Conservation (phyloP, 2,888 invertebrate genomes). For the Branchellion lobata region DNA sequence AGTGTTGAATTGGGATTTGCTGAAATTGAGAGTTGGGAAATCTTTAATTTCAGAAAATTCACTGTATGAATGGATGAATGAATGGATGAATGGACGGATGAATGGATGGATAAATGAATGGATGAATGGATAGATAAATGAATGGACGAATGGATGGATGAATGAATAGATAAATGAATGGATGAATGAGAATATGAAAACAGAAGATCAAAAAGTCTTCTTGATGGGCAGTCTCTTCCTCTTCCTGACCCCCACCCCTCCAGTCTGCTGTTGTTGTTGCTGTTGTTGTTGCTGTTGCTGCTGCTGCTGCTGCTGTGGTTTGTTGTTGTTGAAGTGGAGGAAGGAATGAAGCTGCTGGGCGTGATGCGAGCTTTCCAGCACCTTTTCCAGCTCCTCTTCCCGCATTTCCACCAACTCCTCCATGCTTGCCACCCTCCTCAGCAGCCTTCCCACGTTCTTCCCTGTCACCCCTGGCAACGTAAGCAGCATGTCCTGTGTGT, state of each 20-base stretch:
- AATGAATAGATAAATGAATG: too few species aligned
- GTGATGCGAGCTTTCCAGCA: conserved; percentile 69
- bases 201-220: neutral
- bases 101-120: too few species aligned
- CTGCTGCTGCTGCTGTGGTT: neutral
- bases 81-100: too few species aligned
- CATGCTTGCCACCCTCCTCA: conserved; percentile 74
- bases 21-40: too few species aligned
- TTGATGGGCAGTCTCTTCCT: neutral
- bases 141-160: too few species aligned
- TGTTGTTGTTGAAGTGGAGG: conserved; percentile 66
- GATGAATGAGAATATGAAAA: neutral
- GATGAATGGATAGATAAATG: too few species aligned
- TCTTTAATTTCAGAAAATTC: too few species aligned
- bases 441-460: conserved; percentile 76
- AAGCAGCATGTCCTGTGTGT: conserved; percentile 71
- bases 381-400: conserved; percentile 71
- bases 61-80: too few species aligned
- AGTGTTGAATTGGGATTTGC: too few species aligned
- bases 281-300: neutral
- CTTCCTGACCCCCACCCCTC: neutral
- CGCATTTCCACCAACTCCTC: conserved; percentile 63
- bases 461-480: conserved; percentile 85
- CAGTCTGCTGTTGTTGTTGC: neutral
- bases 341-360: conserved; percentile 60